Base-by-base conservation (phyloP, 2,888 invertebrate genomes). In the Polietes domitor region DNA sequence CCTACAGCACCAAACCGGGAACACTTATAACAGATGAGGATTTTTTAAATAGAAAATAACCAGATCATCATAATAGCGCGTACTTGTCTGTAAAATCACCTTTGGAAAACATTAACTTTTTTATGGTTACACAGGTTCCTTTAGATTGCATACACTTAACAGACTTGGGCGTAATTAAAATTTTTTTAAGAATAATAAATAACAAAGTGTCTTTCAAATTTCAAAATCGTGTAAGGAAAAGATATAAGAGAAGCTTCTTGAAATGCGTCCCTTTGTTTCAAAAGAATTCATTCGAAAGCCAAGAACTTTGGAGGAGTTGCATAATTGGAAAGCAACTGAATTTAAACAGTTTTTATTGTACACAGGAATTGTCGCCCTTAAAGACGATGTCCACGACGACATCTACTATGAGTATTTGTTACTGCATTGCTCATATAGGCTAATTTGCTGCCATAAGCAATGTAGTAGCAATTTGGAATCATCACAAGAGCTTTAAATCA, bases 271-370 rank as follows among this genome's bases (percentile, higher is more conserved):
- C 10, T 41, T 65, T 82, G 32, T 82, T 50, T 32, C 77, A 19
- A 55, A 70, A 43, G 85, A 85, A 28, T 83, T 83, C 47, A 21
- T 32, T 6, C 47, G 80, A 43, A 80, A 83, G 17, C 81, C 85
- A 7, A 43, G 83, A 15, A 12, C 68, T n/a, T 55, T 80, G 37
- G 68, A 72, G 17, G 85, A 85, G 17, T 15, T 84, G 10, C 10
- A 72, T 32, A 71, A 82, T 26, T 82, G 82, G 80, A 85, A 85
- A 75, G 77, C 84, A 12, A 82, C 83, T 7, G 81, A 85, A 65
- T 85, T 80, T 65, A 53, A 79, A 6, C 80, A 84, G 61, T 83
- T 81, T 70, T 24, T 85, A 19, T 72, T 82, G 9, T 85, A 85
- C 15, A 80, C 74, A 12, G 80, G 82, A 9, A 77, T 82, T n/a